Conservation (phyloP, 1,140 invertebrate genomes). For the Rhopalosiphum maidis region DNA sequence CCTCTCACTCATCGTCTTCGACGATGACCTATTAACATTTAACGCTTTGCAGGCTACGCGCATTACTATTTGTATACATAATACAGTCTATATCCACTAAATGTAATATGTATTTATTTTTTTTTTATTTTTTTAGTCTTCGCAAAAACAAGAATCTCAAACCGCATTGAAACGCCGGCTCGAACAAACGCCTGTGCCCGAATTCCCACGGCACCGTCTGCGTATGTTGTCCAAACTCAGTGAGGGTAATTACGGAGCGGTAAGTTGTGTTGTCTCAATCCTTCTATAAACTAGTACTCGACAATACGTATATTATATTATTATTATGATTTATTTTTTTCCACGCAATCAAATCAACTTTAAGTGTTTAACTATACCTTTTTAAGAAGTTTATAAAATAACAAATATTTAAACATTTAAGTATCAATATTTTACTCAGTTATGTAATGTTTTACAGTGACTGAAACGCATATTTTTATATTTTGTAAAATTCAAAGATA, state of each 20-base stretch:
- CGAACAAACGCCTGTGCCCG: conserved; percentile 74
- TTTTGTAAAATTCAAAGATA: not conserved
- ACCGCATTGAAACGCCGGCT: conserved; percentile 73
- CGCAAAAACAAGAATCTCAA: conserved; percentile 74
- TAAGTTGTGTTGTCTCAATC: conserved; percentile 64
- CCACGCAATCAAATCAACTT: not conserved
- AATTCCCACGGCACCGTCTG: conserved; percentile 85
- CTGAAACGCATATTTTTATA: too few relatives aligned
- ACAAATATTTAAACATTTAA: not conserved
- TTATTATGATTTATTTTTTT: not conserved
- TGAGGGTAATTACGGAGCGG: conserved; percentile 89
- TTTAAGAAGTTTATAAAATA: not conserved
- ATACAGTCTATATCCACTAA: too few relatives aligned
- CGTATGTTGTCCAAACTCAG: conserved; percentile 88
- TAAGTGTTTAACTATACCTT: not conserved
- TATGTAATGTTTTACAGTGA: too few relatives aligned
- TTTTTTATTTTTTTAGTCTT: conserved; percentile 68
- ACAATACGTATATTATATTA: not conserved
- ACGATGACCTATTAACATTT: conserved; percentile 43
- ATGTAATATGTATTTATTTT: not conserved
- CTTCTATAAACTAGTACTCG: not conserved
- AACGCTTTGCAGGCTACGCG: not conserved
- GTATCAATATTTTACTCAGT: not conserved
- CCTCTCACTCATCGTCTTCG: not conserved
- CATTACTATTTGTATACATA: not conserved